Evolutionary conservation across 2,113 vertebrate species (phyloP).

Genomic region (Entelurus aequoreus): DNA sequence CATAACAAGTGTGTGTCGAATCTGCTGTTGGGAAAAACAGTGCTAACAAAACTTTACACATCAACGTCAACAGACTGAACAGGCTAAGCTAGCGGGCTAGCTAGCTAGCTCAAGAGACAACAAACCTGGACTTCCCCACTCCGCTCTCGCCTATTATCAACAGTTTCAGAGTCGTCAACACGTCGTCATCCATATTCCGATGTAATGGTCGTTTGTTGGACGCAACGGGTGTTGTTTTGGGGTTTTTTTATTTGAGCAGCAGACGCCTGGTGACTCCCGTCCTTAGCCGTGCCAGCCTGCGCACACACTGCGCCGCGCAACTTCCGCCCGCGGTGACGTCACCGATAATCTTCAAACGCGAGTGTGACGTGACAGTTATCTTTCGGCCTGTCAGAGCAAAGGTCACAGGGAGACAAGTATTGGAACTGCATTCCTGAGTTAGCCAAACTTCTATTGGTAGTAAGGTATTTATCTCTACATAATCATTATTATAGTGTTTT

Average conservation of each 20-base stretch:
- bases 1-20: neutral
- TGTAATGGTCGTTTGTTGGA: neutral
- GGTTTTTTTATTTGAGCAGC: constrained; percentile 23
- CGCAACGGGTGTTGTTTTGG: too few species aligned
- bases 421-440: too few species aligned
- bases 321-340: constrained; percentile 50
- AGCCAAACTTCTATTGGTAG: neutral
- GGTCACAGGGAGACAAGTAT: neutral
- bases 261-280: constrained; percentile 19
- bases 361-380: too few species aligned
- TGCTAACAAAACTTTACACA: constrained; percentile 14
- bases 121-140: constrained; percentile 95
- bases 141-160: constrained; percentile 96
- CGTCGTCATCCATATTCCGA: constrained; percentile 88
- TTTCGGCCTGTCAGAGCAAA: neutral
- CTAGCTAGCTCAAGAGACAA: constrained; percentile 34
- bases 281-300: constrained; percentile 22
- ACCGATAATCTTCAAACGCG: neutral
- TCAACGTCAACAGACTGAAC: constrained; percentile 39
- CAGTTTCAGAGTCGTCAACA: constrained; percentile 91
- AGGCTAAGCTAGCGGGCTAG: constrained; percentile 10
- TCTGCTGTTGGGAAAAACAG: constrained; percentile 6
- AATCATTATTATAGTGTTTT: too few species aligned
- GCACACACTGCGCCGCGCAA: constrained; percentile 1
- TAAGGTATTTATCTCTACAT: neutral